These are phyloP conservation scores for Ectobius pallidus DNA, from an alignment of 2,888 invertebrate genomes.

Conservation along the genomic window DNA sequence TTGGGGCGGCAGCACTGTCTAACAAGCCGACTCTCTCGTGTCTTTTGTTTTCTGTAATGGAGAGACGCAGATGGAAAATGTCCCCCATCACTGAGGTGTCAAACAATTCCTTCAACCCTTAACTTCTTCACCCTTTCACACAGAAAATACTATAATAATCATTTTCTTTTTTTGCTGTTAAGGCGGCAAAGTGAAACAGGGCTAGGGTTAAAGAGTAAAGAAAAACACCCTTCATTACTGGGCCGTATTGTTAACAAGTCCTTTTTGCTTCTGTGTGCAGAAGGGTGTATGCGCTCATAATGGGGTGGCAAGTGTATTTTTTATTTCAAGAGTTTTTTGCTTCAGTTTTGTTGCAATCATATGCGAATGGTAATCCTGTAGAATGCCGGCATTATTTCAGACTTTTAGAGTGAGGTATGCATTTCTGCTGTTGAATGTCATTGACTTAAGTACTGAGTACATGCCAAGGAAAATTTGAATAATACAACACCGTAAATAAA, in stretches of 20 bases:
- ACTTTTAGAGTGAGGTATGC: too few relatives aligned
- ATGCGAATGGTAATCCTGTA: too few relatives aligned
- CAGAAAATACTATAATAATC: conserved; percentile 26
- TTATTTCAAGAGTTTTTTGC: too few relatives aligned
- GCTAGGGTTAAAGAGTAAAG: conserved; percentile 13
- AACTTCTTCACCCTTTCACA: conserved; percentile 23
- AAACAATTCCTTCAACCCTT: conserved; percentile 28
- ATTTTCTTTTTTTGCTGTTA: conserved; percentile 4
- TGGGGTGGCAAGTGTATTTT: too few relatives aligned
- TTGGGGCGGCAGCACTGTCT: conserved; percentile 17
- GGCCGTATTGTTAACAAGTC: conserved; percentile 13
- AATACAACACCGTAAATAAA: too few relatives aligned
- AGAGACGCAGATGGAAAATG: conserved; percentile 23
- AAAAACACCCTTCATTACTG: conserved; percentile 18
- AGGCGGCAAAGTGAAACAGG: conserved; percentile 23
- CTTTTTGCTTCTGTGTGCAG: background rate
- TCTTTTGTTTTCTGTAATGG: conserved; percentile 11
- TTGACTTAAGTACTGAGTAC: too few relatives aligned
- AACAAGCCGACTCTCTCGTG: conserved; percentile 27
- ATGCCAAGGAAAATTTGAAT: too few relatives aligned
- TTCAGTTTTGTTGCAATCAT: too few relatives aligned
- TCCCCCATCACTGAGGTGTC: conserved; percentile 28
- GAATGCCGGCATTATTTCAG: too few relatives aligned
- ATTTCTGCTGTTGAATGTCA: too few relatives aligned
- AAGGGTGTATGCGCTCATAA: too few relatives aligned